These are phyloP conservation scores for Elachura formosa DNA, from an alignment of 2,113 vertebrate genomes.

Conservation along the genomic window DNA sequence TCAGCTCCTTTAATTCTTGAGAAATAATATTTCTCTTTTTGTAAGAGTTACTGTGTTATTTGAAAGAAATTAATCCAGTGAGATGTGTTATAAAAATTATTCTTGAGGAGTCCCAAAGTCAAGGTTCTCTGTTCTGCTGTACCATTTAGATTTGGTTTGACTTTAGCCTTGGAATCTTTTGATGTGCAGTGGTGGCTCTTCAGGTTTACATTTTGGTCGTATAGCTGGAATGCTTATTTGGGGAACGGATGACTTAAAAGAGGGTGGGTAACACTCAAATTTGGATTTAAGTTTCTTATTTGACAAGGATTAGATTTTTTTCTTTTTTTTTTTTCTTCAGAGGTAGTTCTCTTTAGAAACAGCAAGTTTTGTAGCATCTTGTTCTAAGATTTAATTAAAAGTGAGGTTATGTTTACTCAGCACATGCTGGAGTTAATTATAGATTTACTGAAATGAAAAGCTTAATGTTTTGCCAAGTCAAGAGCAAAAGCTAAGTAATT, in stretches of 20 bases:
- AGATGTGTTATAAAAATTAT: not conserved
- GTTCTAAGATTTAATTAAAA: constrained; percentile 67
- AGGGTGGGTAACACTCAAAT: not conserved
- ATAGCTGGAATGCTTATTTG: not conserved
- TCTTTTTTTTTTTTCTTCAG: constrained; percentile 14
- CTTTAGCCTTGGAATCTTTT: not conserved
- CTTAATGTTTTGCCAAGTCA: constrained; percentile 69
- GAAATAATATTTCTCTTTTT: not conserved
- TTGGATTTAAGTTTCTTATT: not conserved
- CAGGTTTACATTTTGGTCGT: not conserved
- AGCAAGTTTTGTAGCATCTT: constrained; percentile 55
- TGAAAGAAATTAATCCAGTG: not conserved
- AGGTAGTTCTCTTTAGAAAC: constrained; percentile 31
- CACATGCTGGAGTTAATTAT: constrained; percentile 64
- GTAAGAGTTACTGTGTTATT: not conserved
- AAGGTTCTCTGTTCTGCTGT: not conserved
- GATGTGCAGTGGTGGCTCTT: not conserved
- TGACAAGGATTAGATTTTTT: not conserved
- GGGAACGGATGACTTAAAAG: not conserved
- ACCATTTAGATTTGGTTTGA: not conserved
- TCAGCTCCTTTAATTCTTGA: not conserved
- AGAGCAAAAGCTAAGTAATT: constrained; percentile 66
- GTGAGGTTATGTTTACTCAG: constrained; percentile 64
- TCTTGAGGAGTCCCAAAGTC: not conserved
- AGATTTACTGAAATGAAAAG: constrained; percentile 65